Conservation (phyloP, 2,113 vertebrate genomes). For the Protomyctophum bolini region DNA sequence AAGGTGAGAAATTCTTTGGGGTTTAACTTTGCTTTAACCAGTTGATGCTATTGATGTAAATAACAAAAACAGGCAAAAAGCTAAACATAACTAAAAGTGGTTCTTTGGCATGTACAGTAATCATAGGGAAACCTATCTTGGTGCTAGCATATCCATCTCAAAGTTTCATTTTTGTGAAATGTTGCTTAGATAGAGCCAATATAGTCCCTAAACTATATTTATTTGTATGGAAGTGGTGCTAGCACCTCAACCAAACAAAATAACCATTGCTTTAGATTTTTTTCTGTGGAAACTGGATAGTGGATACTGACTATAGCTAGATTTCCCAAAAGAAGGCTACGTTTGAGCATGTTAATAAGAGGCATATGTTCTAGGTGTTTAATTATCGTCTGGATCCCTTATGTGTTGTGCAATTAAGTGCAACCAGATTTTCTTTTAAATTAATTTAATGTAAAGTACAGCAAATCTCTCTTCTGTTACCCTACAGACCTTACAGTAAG, state of each 20-base stretch:
- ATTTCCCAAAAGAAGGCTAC: constrained; percentile 65
- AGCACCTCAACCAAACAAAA: constrained; percentile 8
- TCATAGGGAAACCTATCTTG: too few species aligned
- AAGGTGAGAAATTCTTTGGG: constrained; percentile 25
- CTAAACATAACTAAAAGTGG: not conserved
- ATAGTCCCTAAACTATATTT: too few species aligned
- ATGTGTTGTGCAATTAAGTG: not conserved
- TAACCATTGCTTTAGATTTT: constrained; percentile 4
- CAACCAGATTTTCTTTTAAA: not conserved
- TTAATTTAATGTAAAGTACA: constrained; percentile 9
- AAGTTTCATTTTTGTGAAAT: too few species aligned
- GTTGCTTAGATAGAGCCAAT: too few species aligned
- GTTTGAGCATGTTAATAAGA: constrained; percentile 53
- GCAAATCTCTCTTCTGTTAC: constrained; percentile 9
- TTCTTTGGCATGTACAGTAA: too few species aligned
- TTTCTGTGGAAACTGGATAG: too few species aligned
- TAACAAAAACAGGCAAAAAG: not conserved
- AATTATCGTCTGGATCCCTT: constrained; percentile 9
- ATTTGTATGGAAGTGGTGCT: too few species aligned
- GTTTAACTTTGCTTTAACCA: constrained; percentile 41
- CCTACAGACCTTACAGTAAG: constrained; percentile 18
- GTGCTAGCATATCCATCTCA: too few species aligned
- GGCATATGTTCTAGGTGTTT: constrained; percentile 54
- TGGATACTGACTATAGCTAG: not conserved
- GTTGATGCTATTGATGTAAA: constrained; percentile 54